Evolutionary conservation across 2,797 vertebrate species (phyloP).

Genomic region (Argya squamiceps): DNA sequence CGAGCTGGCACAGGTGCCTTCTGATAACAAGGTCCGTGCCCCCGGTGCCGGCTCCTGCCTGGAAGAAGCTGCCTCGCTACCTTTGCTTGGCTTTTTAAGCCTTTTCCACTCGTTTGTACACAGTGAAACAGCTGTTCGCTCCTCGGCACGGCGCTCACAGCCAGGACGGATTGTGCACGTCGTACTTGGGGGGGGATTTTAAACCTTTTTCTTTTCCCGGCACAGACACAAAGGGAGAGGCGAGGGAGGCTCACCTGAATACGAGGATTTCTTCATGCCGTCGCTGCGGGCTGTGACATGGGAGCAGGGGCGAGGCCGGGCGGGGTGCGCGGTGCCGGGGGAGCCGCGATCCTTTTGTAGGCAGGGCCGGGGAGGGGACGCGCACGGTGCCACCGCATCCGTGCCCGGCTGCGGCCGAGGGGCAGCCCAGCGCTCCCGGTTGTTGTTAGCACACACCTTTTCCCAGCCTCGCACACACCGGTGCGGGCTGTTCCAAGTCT

Average conservation of each 20-base stretch:
- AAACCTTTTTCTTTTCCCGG: not conserved
- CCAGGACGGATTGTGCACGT: not conserved
- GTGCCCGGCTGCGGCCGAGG: not conserved
- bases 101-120: not conserved
- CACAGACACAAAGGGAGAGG: not conserved
- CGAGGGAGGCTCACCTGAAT: slow-evolving; percentile 58
- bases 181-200: accelerated
- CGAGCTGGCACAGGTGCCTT: not conserved
- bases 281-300: slow-evolving; percentile 10
- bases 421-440: not conserved
- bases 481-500: slow-evolving; percentile 46
- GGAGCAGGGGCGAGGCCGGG: not conserved
- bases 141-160: not conserved
- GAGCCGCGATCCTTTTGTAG: not conserved
- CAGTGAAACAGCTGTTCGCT: not conserved
- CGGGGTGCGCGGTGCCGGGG: not conserved
- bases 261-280: slow-evolving; percentile 67
- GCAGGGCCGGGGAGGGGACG: not conserved
- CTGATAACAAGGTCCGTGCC: not conserved
- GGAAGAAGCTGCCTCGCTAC: not conserved
- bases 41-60: not conserved
- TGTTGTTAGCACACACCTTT: slow-evolving; percentile 52
- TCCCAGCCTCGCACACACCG: not conserved
- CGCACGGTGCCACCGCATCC: not conserved
- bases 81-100: not conserved